Base-by-base conservation (phyloP, 2,797 vertebrate genomes). In the Coluber constrictor region DNA sequence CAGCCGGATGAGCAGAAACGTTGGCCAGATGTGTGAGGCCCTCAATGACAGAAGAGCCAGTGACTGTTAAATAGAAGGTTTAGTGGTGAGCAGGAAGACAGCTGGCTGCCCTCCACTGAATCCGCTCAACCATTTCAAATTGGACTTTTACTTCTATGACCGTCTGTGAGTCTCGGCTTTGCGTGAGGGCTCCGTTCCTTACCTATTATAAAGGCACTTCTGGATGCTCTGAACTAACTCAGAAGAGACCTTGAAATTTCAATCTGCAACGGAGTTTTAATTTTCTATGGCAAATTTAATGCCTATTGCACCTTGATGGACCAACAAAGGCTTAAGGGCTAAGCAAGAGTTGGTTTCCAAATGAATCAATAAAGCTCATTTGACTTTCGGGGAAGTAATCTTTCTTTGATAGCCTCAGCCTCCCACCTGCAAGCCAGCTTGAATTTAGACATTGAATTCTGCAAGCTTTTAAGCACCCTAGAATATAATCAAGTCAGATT, bases 1-100 rank as follows among this genome's bases (percentile, higher is more conserved):
- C 95, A 92, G 88, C 90, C 92, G 87, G 86, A 94, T 94, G 88
- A 60, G 92, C 90, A 94, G 94, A 87, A 97, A 59, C 61, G 86
- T 92, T 94, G 87, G 66, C 93, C 91, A 93, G 87, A 91, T 96
- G 90, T 89, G 87, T 54, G 94, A 5, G 55, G 89, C 93, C 88
- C 89, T 95, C 79, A n/a, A 88, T 90, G 57, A 91, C 91, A 87
- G 47, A 16, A 3, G 93, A 93, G 89, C 88, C 0, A 20, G 1
- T 47, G 27, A 5, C 23, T 66, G 63, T 29, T 59, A 88, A 87
- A 63, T n/a, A 3, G 3, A 54, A 15, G 10, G n/a, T 93, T 93
- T 61, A 83, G 5, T 3, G 12, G 63, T 74, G 63, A 66, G 1
- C 1, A 74, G 54, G 47, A 89, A 47, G 55, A 32, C 0, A 57